Percentiles rank a stretch among this genome's conserved stretches.
These are phyloP conservation scores for Amphibalanus amphitrite DNA, from an alignment of 1,140 invertebrate genomes.

Conservation along the genomic window DNA sequence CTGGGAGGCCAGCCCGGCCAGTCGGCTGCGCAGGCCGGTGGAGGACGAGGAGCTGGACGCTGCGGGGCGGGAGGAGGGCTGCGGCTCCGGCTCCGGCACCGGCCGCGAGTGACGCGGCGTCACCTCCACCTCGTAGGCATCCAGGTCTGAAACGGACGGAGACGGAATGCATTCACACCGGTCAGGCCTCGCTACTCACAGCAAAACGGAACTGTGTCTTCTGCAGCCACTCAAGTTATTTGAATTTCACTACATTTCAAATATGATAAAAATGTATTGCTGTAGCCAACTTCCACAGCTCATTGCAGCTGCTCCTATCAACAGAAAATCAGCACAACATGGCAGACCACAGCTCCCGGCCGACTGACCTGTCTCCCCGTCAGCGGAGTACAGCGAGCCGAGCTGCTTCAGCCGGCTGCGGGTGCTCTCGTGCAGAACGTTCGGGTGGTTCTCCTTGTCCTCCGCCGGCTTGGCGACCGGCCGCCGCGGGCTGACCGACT, in stretches of 20 bases:
- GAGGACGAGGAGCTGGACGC: background rate
- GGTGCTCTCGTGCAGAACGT: background rate
- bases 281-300: too few relatives aligned
- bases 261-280: too few relatives aligned
- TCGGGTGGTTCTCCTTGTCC: background rate
- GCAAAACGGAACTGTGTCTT: too few relatives aligned
- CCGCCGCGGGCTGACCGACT: background rate
- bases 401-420: slow-evolving; percentile 1
- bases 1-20: background rate
- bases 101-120: background rate
- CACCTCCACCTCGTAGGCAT: background rate
- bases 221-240: too few relatives aligned
- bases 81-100: background rate
- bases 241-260: too few relatives aligned
- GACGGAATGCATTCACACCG: background rate
- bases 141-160: background rate
- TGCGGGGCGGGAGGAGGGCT: too few relatives aligned
- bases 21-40: background rate
- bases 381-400: background rate
- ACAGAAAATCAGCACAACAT: background rate
- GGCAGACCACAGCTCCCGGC: background rate
- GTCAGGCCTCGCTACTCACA: too few relatives aligned
- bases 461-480: background rate
- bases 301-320: too few relatives aligned
- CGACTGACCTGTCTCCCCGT: background rate